phyloP scores from a whole-genome alignment of 2,113 vertebrate species.

The Elanoides forficatus region DNA sequence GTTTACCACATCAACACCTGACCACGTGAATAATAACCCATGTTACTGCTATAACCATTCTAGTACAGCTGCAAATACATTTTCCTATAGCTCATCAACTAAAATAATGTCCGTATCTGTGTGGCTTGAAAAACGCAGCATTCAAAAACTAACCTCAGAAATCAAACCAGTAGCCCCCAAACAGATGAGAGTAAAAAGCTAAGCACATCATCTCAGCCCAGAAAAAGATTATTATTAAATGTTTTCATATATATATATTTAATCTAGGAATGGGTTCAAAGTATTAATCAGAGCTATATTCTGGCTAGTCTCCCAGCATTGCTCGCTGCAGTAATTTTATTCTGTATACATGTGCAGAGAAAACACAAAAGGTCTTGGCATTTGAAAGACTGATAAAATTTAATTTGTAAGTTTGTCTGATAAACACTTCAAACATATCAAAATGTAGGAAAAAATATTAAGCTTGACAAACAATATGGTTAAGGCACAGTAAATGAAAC shows the following conservation, averaged over 20 bases:
- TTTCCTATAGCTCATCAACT: neutral
- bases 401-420: conserved; percentile 62
- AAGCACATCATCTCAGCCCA: neutral
- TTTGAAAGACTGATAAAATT: conserved; percentile 64
- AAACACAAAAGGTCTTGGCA: conserved; percentile 58
- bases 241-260: conserved; percentile 28
- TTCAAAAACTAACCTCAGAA: neutral
- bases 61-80: neutral
- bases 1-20: neutral
- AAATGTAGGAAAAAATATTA: neutral
- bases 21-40: neutral
- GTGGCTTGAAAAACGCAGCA: neutral
- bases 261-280: conserved; percentile 38
- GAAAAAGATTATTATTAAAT: conserved; percentile 66
- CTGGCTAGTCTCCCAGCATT: neutral
- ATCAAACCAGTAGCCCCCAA: neutral
- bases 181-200: conserved; percentile 11
- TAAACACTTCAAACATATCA: conserved; percentile 32
- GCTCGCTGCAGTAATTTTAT: conserved; percentile 18
- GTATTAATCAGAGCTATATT: conserved; percentile 55
- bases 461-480: neutral
- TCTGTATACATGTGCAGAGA: neutral
- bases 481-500: neutral
- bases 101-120: neutral
- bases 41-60: neutral